Evolutionary conservation across 1,140 invertebrate species (phyloP).

Genomic region (Macrotrachela quadricornifera): DNA sequence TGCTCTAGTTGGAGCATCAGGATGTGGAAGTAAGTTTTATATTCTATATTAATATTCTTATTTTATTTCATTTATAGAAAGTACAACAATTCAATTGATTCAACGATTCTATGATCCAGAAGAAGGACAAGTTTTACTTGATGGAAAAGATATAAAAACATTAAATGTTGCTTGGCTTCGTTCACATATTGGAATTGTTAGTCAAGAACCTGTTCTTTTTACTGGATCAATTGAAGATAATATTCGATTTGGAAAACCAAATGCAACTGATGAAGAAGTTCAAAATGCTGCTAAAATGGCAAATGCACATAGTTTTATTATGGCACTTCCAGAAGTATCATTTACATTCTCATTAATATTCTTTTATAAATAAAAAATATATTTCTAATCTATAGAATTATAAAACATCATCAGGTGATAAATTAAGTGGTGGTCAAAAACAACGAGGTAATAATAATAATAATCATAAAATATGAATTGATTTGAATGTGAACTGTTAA

Average conservation of each 20-base stretch:
- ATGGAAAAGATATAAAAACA: constrained; percentile 47
- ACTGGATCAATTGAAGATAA: constrained; percentile 73
- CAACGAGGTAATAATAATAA: constrained; percentile 38
- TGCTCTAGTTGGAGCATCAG: constrained; percentile 19
- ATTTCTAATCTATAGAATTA: constrained; percentile 42
- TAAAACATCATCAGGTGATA: constrained; percentile 59
- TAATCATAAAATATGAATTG: too few relatives aligned
- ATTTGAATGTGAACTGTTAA: too few relatives aligned
- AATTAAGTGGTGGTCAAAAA: constrained; percentile 67
- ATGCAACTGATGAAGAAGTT: constrained; percentile 41
- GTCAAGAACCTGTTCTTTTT: constrained; percentile 68
- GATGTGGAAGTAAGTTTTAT: constrained; percentile 30
- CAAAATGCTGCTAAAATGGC: constrained; percentile 55
- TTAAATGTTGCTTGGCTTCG: constrained; percentile 62
- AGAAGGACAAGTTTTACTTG: constrained; percentile 49
- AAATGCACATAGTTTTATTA: constrained; percentile 72
- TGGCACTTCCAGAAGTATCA: constrained; percentile 55
- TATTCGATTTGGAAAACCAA: constrained; percentile 55
- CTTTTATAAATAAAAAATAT: too few relatives aligned
- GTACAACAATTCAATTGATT: constrained; percentile 58
- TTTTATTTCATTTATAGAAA: constrained; percentile 36
- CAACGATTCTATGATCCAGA: constrained; percentile 72
- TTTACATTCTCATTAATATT: constrained; percentile 15
- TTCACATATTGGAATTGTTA: constrained; percentile 24
- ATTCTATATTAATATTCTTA: too few relatives aligned